phyloP scores from a whole-genome alignment of 37 sponge, comb jelly and placozoan species.

The Bolinopsis microptera region DNA sequence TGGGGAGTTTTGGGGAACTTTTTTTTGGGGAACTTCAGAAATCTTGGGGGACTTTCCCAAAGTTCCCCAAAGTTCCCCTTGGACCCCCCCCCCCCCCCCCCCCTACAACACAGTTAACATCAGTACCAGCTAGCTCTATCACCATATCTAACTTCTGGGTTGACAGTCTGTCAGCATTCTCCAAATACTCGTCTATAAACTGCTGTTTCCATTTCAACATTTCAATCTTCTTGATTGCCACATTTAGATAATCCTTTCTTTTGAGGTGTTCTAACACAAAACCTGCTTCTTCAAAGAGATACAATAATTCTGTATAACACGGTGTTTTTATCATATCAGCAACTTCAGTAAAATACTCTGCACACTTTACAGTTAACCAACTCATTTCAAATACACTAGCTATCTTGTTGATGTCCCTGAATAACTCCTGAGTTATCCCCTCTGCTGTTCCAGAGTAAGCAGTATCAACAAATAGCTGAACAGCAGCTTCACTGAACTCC shows the following conservation, averaged over 20 bases:
- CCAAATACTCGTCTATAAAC: background rate
- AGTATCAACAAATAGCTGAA: background rate
- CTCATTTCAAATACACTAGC: background rate
- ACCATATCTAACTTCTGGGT: background rate
- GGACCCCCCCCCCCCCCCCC: no score
- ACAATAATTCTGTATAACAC: background rate
- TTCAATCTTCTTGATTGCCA: background rate
- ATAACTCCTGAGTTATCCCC: background rate
- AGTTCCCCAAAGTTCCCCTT: no score
- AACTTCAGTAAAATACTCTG: background rate
- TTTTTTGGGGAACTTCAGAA: no score
- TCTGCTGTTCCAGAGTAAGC: background rate
- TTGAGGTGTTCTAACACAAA: background rate
- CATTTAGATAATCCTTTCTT: background rate
- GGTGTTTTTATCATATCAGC: background rate
- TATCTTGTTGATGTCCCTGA: slow-evolving; percentile 14
- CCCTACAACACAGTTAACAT: no score
- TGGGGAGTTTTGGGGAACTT: no score
- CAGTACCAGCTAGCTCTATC: background rate
- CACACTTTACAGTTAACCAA: background rate
- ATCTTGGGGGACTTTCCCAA: no score
- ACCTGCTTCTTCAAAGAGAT: slow-evolving; percentile 8
- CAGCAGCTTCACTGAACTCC: background rate
- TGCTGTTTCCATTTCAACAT: background rate
- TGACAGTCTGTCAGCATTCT: background rate